phyloP scores from a whole-genome alignment of 2,888 invertebrate species.

The Nemotelus nigrinus region DNA sequence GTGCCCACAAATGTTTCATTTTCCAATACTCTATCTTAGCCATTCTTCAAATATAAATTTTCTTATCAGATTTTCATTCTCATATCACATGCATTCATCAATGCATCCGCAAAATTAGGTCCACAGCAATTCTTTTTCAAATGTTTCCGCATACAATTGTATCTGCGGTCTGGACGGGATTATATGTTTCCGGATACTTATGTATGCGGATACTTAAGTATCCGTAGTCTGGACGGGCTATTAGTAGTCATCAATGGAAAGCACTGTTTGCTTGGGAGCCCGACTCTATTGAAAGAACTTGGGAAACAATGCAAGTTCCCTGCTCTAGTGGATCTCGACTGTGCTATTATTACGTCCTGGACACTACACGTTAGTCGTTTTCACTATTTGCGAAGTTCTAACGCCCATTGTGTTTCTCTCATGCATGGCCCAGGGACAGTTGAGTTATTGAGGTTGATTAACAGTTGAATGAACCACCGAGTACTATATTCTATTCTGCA shows the following conservation, averaged over 20 bases:
- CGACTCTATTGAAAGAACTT: conserved; percentile 20
- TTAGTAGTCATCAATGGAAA: conserved; percentile 19
- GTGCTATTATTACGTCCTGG: conserved; percentile 21
- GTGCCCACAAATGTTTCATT: too few relatives aligned
- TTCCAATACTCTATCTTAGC: too few relatives aligned
- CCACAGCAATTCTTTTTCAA: too few relatives aligned
- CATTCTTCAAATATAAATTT: too few relatives aligned
- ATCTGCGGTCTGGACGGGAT: too few relatives aligned
- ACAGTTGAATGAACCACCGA: conserved; percentile 40
- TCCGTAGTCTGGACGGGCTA: too few relatives aligned
- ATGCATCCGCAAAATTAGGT: too few relatives aligned
- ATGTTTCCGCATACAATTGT: too few relatives aligned
- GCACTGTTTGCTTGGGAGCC: conserved; percentile 28
- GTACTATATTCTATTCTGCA: background rate
- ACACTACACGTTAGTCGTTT: conserved; percentile 19
- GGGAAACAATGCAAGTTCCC: conserved; percentile 36
- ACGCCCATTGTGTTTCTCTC: conserved; percentile 34
- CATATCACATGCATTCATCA: too few relatives aligned
- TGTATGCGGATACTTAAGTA: too few relatives aligned
- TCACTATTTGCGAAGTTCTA: conserved; percentile 33
- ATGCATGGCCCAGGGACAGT: conserved; percentile 36
- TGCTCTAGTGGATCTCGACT: background rate
- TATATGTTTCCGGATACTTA: too few relatives aligned
- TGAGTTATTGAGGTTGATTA: conserved; percentile 36
- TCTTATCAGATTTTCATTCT: too few relatives aligned